Percentiles rank a stretch among this genome's conserved stretches.
These are phyloP conservation scores for Acanthosepion esculentum DNA, from an alignment of 2,888 invertebrate genomes.

Conservation along the genomic window DNA sequence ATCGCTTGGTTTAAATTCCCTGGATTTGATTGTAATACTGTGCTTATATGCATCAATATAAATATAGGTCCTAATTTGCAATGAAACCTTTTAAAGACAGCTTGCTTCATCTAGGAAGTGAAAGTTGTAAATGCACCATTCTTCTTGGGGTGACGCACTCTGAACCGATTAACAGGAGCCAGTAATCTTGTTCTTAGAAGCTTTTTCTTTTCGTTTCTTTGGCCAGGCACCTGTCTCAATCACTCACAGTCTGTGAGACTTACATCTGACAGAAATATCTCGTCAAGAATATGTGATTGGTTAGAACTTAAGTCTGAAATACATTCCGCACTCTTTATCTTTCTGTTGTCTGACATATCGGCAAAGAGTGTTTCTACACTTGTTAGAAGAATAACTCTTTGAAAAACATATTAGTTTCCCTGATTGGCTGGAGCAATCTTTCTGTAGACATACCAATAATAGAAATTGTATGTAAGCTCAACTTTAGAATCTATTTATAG, in stretches of 20 bases:
- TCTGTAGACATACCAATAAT: not conserved
- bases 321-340: not conserved
- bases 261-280: not conserved
- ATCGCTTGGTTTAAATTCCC: too few relatives aligned
- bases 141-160: not conserved
- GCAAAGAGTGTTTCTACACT: not conserved
- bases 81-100: not conserved
- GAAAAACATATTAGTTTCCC: not conserved
- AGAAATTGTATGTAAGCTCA: not conserved
- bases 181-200: not conserved
- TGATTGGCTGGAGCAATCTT: not conserved
- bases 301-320: not conserved
- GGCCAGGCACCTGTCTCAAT: not conserved
- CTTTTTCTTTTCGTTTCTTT: not conserved
- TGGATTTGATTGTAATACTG: too few relatives aligned
- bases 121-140: not conserved
- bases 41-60: too few relatives aligned
- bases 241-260: not conserved
- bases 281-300: not conserved
- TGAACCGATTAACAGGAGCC: not conserved
- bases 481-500: not conserved
- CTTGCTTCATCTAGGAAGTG: not conserved
- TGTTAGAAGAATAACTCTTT: not conserved
- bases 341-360: not conserved
- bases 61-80: too few relatives aligned